These are phyloP conservation scores for Xiphorhynchus elegans DNA, from an alignment of 2,113 vertebrate species.

Conservation along the genomic window DNA sequence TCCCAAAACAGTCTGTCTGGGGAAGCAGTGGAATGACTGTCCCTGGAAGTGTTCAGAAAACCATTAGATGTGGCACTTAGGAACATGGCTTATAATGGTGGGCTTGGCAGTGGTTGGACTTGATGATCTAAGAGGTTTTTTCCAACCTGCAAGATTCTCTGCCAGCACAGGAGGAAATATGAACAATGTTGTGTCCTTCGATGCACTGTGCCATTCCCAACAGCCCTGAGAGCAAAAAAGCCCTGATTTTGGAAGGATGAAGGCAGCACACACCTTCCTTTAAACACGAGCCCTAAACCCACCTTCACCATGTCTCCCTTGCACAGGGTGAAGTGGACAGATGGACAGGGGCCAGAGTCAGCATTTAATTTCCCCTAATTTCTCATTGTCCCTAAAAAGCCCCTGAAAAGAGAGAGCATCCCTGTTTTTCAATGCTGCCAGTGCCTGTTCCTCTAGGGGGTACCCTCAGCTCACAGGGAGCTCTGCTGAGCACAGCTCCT, in stretches of 20 bases:
- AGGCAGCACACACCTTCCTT: neutral
- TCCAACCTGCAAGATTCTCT: neutral
- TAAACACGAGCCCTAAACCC: neutral
- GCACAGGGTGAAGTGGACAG: neutral
- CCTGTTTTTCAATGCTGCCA: neutral
- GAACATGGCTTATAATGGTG: neutral
- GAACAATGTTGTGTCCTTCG: neutral
- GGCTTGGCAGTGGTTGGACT: neutral
- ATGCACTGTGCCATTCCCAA: neutral
- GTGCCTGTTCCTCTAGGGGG: constrained; percentile 66
- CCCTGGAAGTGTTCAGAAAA: neutral
- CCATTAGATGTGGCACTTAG: no score
- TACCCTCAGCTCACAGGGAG: constrained; percentile 30
- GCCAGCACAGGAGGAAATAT: neutral
- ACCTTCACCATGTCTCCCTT: neutral
- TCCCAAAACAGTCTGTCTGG: neutral
- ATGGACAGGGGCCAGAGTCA: neutral
- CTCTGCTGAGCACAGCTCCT: constrained; percentile 29
- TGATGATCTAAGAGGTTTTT: neutral
- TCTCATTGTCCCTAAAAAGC: neutral
- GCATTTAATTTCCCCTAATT: neutral
- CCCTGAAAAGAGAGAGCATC: neutral
- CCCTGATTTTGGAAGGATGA: neutral
- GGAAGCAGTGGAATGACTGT: neutral
- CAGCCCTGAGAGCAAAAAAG: neutral